Percentiles rank a stretch among this genome's conserved stretches.
Conservation (phyloP, 2,888 invertebrate genomes). For the Pseudococcus viburni region DNA sequence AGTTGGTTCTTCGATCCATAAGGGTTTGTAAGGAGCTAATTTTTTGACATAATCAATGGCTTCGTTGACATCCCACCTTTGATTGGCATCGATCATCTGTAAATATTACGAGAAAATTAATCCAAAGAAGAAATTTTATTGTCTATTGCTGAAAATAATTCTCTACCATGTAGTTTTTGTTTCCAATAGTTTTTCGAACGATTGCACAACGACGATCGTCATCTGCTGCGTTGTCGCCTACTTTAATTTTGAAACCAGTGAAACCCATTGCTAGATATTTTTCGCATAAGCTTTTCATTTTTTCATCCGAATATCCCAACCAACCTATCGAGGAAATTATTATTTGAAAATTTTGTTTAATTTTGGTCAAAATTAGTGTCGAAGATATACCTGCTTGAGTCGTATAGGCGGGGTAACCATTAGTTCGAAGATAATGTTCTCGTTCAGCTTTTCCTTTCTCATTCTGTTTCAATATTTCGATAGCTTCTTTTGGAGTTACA, state of each 20-base stretch:
- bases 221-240: constrained; percentile 84
- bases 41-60: constrained; percentile 90
- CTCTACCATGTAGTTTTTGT: constrained; percentile 80
- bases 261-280: constrained; percentile 84
- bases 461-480: constrained; percentile 78
- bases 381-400: constrained; percentile 81
- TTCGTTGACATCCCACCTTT: constrained; percentile 88
- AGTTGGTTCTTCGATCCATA: constrained; percentile 96
- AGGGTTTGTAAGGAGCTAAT: constrained; percentile 80
- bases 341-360: background rate
- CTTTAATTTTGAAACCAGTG: constrained; percentile 89
- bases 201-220: constrained; percentile 82
- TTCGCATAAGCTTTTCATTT: constrained; percentile 79
- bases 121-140: background rate
- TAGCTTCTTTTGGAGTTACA: constrained; percentile 86
- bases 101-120: background rate
- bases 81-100: constrained; percentile 90
- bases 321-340: constrained; percentile 75
- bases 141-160: background rate
- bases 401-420: constrained; percentile 90
- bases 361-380: background rate
- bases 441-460: constrained; percentile 76
- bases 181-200: constrained; percentile 84
- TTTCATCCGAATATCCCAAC: constrained; percentile 88
- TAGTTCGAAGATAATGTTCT: constrained; percentile 76